phyloP scores from a whole-genome alignment of 2,113 vertebrate genomes.

The Bubo bubo region DNA sequence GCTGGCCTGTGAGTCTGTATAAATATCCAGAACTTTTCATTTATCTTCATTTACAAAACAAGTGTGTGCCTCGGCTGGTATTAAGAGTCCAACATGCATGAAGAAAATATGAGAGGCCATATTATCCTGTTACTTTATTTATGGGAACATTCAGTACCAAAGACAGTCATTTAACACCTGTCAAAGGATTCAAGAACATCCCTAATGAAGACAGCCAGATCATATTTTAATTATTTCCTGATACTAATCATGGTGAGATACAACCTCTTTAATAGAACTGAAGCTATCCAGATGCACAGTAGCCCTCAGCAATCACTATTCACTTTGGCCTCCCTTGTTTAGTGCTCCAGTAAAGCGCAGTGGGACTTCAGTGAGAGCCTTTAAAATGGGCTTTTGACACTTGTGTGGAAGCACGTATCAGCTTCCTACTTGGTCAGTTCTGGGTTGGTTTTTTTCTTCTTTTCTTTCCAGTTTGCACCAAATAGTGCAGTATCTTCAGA shows the following conservation, averaged over 20 bases:
- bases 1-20: too few relatives aligned
- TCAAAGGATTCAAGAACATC: not conserved
- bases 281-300: not conserved
- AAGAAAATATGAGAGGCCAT: not conserved
- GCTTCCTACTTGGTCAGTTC: not conserved
- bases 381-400: not conserved
- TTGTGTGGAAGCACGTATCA: not conserved
- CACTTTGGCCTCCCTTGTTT: not conserved
- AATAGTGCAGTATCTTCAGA: not conserved
- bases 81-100: not conserved
- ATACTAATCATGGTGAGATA: not conserved
- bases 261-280: not conserved
- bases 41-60: not conserved
- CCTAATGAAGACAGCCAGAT: not conserved
- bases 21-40: not conserved
- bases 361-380: not conserved
- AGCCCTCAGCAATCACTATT: not conserved
- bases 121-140: not conserved
- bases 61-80: not conserved
- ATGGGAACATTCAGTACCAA: not conserved
- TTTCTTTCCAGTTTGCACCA: not conserved
- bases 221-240: not conserved
- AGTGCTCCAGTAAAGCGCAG: not conserved
- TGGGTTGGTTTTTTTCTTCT: rapidly evolving
- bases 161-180: not conserved